These are phyloP conservation scores for Indicator indicator DNA, from an alignment of 2,113 vertebrate genomes.

Conservation along the genomic window DNA sequence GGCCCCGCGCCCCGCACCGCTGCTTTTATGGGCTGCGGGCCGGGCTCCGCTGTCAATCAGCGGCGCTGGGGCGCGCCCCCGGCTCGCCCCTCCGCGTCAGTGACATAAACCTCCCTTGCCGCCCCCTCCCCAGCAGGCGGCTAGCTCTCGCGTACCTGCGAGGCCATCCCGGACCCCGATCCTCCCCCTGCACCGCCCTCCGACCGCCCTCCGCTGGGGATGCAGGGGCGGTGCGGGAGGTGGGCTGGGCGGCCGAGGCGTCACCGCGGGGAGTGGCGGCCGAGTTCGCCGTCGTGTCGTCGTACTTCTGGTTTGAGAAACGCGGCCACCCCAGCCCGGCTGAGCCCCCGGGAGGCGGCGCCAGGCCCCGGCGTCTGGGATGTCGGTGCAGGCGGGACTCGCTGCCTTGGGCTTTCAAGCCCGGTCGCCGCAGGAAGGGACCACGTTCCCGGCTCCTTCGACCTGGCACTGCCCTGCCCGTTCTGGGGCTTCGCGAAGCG, in stretches of 20 bases:
- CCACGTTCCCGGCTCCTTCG: neutral
- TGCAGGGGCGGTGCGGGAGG: neutral
- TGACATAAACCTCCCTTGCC: slow-evolving; percentile 78
- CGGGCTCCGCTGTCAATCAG: slow-evolving; percentile 79
- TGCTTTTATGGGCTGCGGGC: slow-evolving; percentile 77
- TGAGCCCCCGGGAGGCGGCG: slow-evolving; percentile 44
- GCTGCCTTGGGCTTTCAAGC: too few species aligned
- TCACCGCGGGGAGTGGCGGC: neutral
- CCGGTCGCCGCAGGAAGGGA: too few species aligned
- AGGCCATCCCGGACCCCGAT: neutral
- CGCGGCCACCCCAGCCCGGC: neutral
- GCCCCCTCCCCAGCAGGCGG: slow-evolving; percentile 73
- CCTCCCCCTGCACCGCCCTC: neutral
- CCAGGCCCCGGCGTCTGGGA: neutral
- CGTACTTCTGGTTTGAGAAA: neutral
- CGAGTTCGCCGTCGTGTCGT: fast-evolving
- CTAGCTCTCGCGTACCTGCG: slow-evolving; percentile 63
- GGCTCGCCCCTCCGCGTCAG: slow-evolving; percentile 64
- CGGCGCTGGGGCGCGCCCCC: slow-evolving; percentile 43
- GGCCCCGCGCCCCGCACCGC: neutral
- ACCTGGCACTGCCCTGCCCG: neutral
- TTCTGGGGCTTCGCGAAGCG: too few species aligned
- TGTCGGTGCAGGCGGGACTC: neutral
- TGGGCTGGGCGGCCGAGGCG: neutral
- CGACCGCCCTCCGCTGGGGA: neutral